Base-by-base conservation (phyloP, 2,888 invertebrate species). In the Boloria selene region DNA sequence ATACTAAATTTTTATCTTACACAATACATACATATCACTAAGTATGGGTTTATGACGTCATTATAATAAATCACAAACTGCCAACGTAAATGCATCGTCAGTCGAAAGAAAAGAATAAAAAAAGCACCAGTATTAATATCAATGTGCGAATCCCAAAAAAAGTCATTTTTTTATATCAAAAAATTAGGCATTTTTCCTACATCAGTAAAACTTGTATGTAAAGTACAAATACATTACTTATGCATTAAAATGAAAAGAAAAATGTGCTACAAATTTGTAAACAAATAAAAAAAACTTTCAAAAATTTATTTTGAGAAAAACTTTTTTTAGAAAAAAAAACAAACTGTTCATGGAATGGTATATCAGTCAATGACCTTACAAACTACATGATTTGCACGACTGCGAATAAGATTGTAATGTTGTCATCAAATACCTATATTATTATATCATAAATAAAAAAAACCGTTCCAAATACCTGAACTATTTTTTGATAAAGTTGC, bases 11-110 rank as follows among this genome's bases (percentile, higher is more conserved):
- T 38, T 79, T 83, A 79, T 74, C 82, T 83, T 86, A 86, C 77
- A 83, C 79, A 38, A 38, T 38, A 38, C 71, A 77, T 78, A 85
- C 80, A 85, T 86, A 90, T 88, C 87, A 87, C 88, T 88, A 87
- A 82, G 51, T 45, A 64, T 64, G 58, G 17, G 14, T 64, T 58
- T 58, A 64, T 64, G 64, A 64, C 45, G 44, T 58, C 22, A 58
- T 59, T 16, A 7, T 7, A 31, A 31, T 7, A 38, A 38, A 38
- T 38, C 31, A 38, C 31, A 38, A 38, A 38, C 31, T 38, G 31
- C 31, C 47, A 62, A 49, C n/a, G 70, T 79, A 83, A 83, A 84
- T 82, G 82, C 82, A 74, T 74, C 78, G 69, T 83, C 81, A 80
- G 81, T 80, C 81, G 65, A 71, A 70, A 69, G 59, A 65, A 62